Conservation (phyloP, 2,797 vertebrate genomes). For the Pseudopleuronectes americanus region DNA sequence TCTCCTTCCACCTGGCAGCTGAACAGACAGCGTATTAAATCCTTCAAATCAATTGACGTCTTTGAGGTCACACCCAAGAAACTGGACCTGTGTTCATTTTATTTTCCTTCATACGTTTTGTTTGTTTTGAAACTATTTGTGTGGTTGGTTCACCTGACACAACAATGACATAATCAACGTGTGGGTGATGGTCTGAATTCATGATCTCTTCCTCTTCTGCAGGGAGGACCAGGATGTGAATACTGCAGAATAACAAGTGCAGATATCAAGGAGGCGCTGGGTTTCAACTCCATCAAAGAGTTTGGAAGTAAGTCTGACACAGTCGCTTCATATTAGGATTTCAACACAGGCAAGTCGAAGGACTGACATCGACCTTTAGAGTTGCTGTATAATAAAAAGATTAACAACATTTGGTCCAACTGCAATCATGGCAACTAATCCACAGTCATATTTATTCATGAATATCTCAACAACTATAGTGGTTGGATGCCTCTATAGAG, state of each 20-base stretch:
- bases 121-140: too few species aligned
- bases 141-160: background rate
- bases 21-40: background rate
- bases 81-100: too few species aligned
- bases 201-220: background rate
- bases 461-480: too few species aligned
- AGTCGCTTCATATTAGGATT: background rate
- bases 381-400: too few species aligned
- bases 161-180: background rate
- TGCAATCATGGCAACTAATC: too few species aligned
- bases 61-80: too few species aligned
- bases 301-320: slow-evolving; percentile 80
- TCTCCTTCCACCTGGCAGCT: background rate
- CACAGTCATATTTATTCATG: too few species aligned
- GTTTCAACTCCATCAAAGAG: slow-evolving; percentile 32
- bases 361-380: too few species aligned
- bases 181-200: background rate
- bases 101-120: background rate
- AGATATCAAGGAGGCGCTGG: slow-evolving; percentile 68
- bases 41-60: background rate
- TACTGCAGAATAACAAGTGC: slow-evolving; percentile 81
- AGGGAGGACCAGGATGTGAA: slow-evolving; percentile 77
- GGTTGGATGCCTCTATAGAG: too few species aligned
- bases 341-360: background rate
- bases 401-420: too few species aligned